phyloP scores from a whole-genome alignment of 2,113 vertebrate genomes.

The Leiothrix lutea region DNA sequence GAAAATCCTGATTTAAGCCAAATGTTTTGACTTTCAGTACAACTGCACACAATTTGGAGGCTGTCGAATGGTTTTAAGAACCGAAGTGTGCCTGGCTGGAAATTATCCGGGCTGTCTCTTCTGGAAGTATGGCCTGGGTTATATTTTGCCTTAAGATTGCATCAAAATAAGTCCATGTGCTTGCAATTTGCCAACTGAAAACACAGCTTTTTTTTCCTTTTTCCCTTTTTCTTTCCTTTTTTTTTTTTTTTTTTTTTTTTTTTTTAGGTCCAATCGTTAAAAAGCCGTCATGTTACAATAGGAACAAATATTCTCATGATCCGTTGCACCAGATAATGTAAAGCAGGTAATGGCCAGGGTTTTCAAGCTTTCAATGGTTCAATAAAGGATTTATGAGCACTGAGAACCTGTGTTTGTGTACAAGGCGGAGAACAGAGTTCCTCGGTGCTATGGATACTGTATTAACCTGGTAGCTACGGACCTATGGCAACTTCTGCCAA shows the following conservation, averaged over 20 bases:
- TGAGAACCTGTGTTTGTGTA: not conserved
- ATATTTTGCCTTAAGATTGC: not conserved
- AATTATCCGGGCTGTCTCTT: not conserved
- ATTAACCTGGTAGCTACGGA: not conserved
- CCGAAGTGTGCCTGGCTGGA: not conserved
- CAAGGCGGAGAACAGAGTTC: accelerated
- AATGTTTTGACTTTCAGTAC: not conserved
- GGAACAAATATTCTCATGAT: not conserved
- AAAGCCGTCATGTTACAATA: not conserved
- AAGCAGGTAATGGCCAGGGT: not conserved
- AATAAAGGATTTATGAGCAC: not conserved
- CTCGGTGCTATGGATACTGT: not conserved
- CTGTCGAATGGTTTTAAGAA: not conserved
- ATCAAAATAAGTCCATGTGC: not conserved
- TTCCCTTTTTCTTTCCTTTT: not conserved
- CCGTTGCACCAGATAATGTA: not conserved
- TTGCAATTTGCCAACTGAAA: not conserved
- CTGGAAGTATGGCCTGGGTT: not conserved
- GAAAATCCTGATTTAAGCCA: not conserved
- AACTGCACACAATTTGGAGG: not conserved
- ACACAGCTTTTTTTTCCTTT: not conserved
- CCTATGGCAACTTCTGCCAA: not conserved
- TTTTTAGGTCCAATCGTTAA: not conserved
- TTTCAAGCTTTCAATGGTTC: not conserved
- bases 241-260: too few species aligned